phyloP scores from a whole-genome alignment of 2,797 vertebrate genomes.

The Lutjanus argentimaculatus region DNA sequence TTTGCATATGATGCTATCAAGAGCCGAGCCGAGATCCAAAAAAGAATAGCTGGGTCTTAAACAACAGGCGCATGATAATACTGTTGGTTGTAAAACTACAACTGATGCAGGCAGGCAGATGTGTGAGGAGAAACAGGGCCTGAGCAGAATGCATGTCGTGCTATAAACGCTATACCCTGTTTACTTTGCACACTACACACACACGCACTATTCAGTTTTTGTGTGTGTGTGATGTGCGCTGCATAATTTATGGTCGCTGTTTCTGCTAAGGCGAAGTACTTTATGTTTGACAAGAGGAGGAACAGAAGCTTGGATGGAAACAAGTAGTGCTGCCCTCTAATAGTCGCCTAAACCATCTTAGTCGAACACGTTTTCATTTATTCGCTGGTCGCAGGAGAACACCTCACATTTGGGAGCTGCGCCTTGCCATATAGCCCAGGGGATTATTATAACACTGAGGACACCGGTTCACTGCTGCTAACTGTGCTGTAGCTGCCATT shows the following conservation, averaged over 20 bases:
- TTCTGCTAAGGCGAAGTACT: conserved; percentile 63
- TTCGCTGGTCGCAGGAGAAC: too few relatives aligned
- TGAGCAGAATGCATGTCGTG: conserved; percentile 65
- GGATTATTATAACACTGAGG: too few relatives aligned
- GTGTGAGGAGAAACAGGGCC: conserved; percentile 61
- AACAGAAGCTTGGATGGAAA: conserved; percentile 33
- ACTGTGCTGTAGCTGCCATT: too few relatives aligned
- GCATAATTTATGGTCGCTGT: conserved; percentile 79
- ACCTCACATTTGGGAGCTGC: too few relatives aligned
- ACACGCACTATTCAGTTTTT: conserved; percentile 41
- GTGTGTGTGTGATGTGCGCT: conserved; percentile 54
- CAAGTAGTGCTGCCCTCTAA: too few relatives aligned
- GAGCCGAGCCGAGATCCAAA: conserved; percentile 56
- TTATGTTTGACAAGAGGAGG: conserved; percentile 72
- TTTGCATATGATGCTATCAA: conserved; percentile 60
- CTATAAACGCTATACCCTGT: conserved; percentile 70
- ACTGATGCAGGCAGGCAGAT: conserved; percentile 61
- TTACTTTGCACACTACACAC: conserved; percentile 63
- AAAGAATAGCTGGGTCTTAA: conserved; percentile 59
- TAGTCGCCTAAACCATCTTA: too few relatives aligned
- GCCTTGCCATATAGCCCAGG: too few relatives aligned
- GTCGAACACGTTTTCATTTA: too few relatives aligned
- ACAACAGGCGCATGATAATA: conserved; percentile 62
- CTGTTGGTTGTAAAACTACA: conserved; percentile 65
- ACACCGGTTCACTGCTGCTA: too few relatives aligned